Conservation (phyloP, 2,888 invertebrate genomes). For the Andricus quercusramuli region DNA sequence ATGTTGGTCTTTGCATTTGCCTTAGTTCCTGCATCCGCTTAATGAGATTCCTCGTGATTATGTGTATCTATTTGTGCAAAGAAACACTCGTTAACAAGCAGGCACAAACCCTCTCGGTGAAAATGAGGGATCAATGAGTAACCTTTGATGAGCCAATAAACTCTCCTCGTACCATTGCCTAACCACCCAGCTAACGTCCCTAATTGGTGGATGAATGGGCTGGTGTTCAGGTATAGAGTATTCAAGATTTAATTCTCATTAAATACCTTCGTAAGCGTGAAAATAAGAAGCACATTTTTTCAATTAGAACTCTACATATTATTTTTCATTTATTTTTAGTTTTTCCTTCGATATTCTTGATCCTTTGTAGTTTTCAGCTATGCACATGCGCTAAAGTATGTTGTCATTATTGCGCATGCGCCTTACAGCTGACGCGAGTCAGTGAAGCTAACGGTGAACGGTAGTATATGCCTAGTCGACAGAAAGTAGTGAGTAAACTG, state of each 20-base stretch:
- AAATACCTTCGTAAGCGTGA: too few relatives aligned
- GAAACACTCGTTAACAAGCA: constrained; percentile 4
- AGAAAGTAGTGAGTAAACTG: too few relatives aligned
- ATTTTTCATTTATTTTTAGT: too few relatives aligned
- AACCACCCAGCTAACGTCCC: neutral
- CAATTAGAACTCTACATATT: too few relatives aligned
- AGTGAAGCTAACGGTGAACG: too few relatives aligned
- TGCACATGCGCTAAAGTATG: too few relatives aligned
- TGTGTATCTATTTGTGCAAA: constrained; percentile 8
- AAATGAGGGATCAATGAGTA: neutral
- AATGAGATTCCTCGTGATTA: neutral
- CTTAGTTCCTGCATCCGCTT: neutral
- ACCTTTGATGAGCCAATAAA: constrained; percentile 6
- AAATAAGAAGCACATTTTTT: too few relatives aligned
- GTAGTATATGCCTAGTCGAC: too few relatives aligned
- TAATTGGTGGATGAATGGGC: neutral
- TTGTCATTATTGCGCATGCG: too few relatives aligned
- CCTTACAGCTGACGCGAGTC: too few relatives aligned
- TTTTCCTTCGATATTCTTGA: too few relatives aligned
- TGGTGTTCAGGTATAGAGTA: neutral
- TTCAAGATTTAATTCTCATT: neutral
- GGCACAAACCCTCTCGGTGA: neutral
- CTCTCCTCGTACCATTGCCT: neutral
- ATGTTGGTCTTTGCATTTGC: neutral
- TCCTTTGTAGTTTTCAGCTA: too few relatives aligned